These are phyloP conservation scores for Anableps anableps DNA, from an alignment of 2,797 vertebrate species.

Conservation along the genomic window DNA sequence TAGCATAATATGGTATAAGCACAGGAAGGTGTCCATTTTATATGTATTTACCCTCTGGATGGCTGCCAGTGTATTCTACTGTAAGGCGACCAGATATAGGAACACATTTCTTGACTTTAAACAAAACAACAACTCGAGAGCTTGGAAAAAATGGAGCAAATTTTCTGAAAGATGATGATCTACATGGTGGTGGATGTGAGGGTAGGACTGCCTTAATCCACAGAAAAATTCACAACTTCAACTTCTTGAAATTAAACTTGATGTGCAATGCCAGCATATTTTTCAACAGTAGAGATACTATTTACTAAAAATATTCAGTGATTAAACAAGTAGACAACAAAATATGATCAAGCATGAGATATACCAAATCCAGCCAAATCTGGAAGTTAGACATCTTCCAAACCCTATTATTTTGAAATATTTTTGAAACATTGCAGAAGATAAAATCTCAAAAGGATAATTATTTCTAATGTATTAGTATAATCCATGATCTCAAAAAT, in stretches of 20 bases:
- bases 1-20: background rate
- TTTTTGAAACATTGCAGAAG: background rate
- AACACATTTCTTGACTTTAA: background rate
- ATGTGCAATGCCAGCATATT: background rate
- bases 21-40: background rate
- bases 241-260: background rate
- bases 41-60: background rate
- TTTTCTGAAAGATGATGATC: background rate
- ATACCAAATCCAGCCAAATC: background rate
- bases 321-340: background rate
- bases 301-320: background rate
- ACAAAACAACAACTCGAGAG: background rate
- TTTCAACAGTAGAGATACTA: background rate
- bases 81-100: background rate
- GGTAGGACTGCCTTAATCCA: no score
- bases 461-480: background rate
- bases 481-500: background rate
- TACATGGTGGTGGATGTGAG: background rate
- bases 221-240: background rate
- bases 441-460: background rate
- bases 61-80: background rate
- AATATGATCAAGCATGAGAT: background rate
- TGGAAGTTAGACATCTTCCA: background rate
- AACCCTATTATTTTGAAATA: no score
- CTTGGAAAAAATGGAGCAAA: background rate